Evolutionary conservation across 2,888 invertebrate genomes (phyloP), one percentile per base, ranked within the genome.

Genomic region (Drosophila colorata): DNA sequence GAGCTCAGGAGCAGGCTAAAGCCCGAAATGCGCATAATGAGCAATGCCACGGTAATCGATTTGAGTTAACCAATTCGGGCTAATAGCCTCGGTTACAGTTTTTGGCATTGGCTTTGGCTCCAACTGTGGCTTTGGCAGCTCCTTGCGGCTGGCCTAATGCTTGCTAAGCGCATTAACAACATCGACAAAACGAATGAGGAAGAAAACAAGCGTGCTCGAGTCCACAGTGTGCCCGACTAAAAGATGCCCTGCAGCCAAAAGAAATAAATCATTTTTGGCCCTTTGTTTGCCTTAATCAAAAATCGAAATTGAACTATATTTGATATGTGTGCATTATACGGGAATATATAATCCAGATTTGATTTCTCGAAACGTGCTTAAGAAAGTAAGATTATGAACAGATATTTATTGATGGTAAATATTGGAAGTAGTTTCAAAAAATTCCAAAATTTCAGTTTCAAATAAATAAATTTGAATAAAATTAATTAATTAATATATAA

Each of bases 81-180:
- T 44, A 74, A 66, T 65, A 69, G 65, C 69, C 48, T 23, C 16
- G 23, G 37, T 28, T 46, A 49, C 37, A 43, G 38, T 48, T 47
- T 48, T 35, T 49, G 66, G 66, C 70, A 38, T 53, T 52, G 55
- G 44, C 23, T 38, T 14, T 48, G 48, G n/a, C n/a, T n/a, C n/a
- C n/a, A n/a, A 14, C 48, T 37, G 52, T 35, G 44, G 61, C 48
- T 51, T 16, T 40, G 38, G 13, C 20, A 33, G 40, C 51, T 64
- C 18, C 38, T 49, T 57, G 53, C 43, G 58, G 65, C 31, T 46
- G 35, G 41, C 40, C 48, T 48, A 47, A 66, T 57, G 60, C 66
- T 31, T 38, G 66, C 66, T 74, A 70, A 74, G 61, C 74, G 70
- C 74, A 74, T 74, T 74, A 74, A 74, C 67, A 61, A 41, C 18